These are phyloP conservation scores for Pelodytes ibericus DNA, from an alignment of 2,797 vertebrate genomes.

Conservation along the genomic window DNA sequence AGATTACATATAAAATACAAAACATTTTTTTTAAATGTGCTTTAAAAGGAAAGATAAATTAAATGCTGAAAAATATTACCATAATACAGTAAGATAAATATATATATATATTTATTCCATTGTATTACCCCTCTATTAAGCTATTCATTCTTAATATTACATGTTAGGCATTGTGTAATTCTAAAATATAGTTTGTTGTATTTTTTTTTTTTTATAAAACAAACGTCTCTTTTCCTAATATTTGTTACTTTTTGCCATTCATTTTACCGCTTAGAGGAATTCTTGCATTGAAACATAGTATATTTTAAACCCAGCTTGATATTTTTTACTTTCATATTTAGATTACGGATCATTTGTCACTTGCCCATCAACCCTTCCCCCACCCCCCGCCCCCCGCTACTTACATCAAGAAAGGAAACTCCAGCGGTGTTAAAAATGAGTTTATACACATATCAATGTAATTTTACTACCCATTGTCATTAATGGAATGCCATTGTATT, in stretches of 20 bases:
- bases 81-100: neutral
- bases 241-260: constrained; percentile 45
- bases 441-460: constrained; percentile 49
- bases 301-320: constrained; percentile 56
- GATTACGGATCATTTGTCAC: constrained; percentile 48
- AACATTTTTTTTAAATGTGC: no score
- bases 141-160: constrained; percentile 4
- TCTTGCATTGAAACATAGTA: constrained; percentile 39
- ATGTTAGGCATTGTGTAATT: constrained; percentile 28
- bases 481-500: constrained; percentile 32
- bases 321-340: constrained; percentile 56
- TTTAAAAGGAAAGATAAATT: neutral
- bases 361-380: no score
- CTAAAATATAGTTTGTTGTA: constrained; percentile 43
- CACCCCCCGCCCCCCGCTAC: constrained; percentile 31
- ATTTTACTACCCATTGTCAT: constrained; percentile 35
- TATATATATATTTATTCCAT: neutral
- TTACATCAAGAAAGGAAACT: constrained; percentile 46
- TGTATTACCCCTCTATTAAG: neutral
- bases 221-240: constrained; percentile 21
- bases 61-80: neutral
- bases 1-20: no score
- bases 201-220: constrained; percentile 47
- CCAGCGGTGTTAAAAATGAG: constrained; percentile 52
- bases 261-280: constrained; percentile 43